A percentile compares a stretch with the other conserved stretches of the same genome.
Conservation (phyloP, 2,888 invertebrate species). For the Dendrolimus pini region DNA sequence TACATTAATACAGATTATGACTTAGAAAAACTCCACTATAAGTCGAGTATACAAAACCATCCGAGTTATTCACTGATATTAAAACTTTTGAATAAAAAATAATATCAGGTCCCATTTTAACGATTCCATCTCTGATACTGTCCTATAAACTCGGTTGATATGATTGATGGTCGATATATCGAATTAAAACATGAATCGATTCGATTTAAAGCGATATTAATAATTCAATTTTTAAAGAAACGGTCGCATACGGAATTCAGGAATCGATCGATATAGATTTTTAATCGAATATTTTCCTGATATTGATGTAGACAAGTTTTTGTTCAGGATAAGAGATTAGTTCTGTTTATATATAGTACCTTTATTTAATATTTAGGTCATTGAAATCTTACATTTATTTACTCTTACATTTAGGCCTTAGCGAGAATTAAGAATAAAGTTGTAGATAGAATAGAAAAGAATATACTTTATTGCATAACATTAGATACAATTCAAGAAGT, state of each 20-base stretch:
- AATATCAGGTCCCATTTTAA: constrained; percentile 23
- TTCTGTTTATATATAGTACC: neutral
- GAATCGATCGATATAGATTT: constrained; percentile 40
- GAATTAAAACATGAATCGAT: constrained; percentile 64
- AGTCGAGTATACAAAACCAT: neutral
- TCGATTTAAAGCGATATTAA: constrained; percentile 34
- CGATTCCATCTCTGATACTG: constrained; percentile 54
- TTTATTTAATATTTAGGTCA: no score
- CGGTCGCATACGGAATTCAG: constrained; percentile 34
- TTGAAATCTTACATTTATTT: no score
- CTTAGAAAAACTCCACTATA: neutral
- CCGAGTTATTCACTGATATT: neutral
- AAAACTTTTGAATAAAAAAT: neutral
- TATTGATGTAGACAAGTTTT: neutral
- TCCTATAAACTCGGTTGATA: constrained; percentile 43
- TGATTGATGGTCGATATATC: constrained; percentile 65
- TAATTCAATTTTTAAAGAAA: constrained; percentile 56
- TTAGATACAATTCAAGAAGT: no score
- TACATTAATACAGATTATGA: neutral
- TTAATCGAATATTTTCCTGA: constrained; percentile 7
- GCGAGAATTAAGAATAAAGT: no score
- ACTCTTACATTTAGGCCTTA: no score
- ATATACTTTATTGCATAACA: no score
- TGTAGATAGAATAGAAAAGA: no score
- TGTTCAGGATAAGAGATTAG: neutral